Percentiles rank a stretch among this genome's conserved stretches.
Evolutionary conservation across 2,113 vertebrate genomes (phyloP).

Genomic region (Antechinus stuartii): DNA sequence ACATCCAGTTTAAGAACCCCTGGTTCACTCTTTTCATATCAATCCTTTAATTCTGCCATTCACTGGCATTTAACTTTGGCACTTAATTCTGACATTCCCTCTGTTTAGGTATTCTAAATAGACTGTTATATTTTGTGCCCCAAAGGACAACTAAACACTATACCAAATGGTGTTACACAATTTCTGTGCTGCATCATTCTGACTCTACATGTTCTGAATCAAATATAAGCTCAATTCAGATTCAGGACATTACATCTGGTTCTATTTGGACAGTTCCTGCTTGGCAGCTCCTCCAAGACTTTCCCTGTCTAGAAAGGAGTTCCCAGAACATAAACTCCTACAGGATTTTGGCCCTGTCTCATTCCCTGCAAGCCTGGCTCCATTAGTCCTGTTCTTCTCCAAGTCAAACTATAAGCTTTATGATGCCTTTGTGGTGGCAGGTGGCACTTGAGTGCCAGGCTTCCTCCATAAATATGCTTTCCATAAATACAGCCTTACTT

Average conservation of each 20-base stretch:
- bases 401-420: conserved; percentile 9
- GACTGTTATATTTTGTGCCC: not conserved
- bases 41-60: not conserved
- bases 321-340: conserved; percentile 3
- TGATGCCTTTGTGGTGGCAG: not conserved
- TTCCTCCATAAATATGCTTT: not conserved
- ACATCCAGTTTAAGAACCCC: not conserved
- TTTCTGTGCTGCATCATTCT: not conserved
- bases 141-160: not conserved
- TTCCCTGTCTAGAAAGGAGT: not conserved
- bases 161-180: not conserved
- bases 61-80: not conserved
- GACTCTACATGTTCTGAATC: not conserved
- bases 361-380: not conserved
- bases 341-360: conserved; percentile 1
- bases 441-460: conserved; percentile 4
- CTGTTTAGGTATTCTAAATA: not conserved
- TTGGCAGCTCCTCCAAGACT: conserved; percentile 2
- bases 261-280: not conserved
- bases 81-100: not conserved
- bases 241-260: not conserved
- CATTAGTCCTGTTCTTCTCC: not conserved
- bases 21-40: not conserved
- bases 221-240: not conserved
- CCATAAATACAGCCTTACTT: not conserved